These are phyloP conservation scores for Centropus unirufus DNA, from an alignment of 2,113 vertebrate genomes.

Conservation along the genomic window DNA sequence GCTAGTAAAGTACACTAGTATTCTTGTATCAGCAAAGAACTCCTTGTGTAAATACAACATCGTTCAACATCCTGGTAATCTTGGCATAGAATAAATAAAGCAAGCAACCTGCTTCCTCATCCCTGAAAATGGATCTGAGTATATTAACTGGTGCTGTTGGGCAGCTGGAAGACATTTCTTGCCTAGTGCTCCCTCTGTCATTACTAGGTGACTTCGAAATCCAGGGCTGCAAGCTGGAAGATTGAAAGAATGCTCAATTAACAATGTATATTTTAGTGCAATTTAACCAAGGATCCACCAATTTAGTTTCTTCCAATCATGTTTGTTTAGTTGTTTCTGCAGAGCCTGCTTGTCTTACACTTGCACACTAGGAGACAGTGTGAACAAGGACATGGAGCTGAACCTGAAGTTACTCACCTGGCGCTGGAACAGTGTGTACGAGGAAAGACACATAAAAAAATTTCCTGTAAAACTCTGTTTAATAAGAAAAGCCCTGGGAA, in stretches of 20 bases:
- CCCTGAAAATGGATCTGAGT: conserved; percentile 25
- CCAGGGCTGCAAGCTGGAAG: neutral
- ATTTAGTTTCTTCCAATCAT: neutral
- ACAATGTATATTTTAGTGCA: neutral
- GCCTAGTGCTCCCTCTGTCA: neutral
- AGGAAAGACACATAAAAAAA: neutral
- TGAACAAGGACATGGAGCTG: neutral
- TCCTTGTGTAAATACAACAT: conserved; percentile 27
- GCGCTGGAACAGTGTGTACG: accelerated
- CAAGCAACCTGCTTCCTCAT: conserved; percentile 41
- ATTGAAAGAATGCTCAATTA: neutral
- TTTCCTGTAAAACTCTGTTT: neutral
- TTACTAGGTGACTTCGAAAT: neutral
- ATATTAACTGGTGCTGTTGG: neutral
- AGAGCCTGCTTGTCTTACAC: neutral
- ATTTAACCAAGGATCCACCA: neutral
- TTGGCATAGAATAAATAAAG: conserved; percentile 31
- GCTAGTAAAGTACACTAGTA: neutral
- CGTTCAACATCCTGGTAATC: conserved; percentile 43
- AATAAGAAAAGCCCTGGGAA: neutral
- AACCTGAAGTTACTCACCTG: neutral
- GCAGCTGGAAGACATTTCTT: conserved; percentile 10
- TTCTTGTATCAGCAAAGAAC: conserved; percentile 28
- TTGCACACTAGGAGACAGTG: neutral
- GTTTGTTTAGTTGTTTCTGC: neutral